A percentile compares a stretch with the other conserved stretches of the same genome.
Conservation (phyloP, 2,797 vertebrate genomes). For the Synanceia verrucosa region DNA sequence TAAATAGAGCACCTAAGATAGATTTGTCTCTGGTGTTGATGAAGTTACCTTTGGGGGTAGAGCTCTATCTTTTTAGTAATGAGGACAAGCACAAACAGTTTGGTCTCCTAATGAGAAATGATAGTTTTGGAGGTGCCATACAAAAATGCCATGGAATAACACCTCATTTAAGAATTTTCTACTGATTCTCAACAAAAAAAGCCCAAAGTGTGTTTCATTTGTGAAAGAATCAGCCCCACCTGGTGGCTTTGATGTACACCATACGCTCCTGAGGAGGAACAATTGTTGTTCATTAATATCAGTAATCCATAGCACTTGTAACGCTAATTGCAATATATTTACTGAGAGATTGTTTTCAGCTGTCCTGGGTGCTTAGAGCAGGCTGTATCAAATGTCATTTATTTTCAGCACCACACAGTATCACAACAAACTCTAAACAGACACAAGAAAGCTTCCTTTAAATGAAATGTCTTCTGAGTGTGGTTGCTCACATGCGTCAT, state of each 20-base stretch:
- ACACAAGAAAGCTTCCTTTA: slow-evolving; percentile 5
- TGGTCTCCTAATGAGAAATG: slow-evolving; percentile 81
- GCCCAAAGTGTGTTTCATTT: slow-evolving; percentile 40
- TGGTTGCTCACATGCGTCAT: not conserved
- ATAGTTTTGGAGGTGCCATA: slow-evolving; percentile 71
- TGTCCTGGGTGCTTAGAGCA: not conserved
- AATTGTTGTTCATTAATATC: slow-evolving; percentile 8
- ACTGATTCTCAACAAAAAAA: slow-evolving; percentile 35
- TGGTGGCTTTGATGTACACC: slow-evolving; percentile 77
- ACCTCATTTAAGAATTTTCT: slow-evolving; percentile 51
- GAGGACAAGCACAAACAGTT: slow-evolving; percentile 82
- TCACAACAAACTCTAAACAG: not conserved
- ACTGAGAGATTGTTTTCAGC: not conserved
- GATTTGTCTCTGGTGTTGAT: slow-evolving; percentile 83
- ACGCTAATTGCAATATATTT: not conserved
- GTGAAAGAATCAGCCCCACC: slow-evolving; percentile 80
- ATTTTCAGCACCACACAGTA: slow-evolving; percentile 10
- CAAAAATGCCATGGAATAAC: slow-evolving; percentile 60
- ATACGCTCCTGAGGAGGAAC: slow-evolving; percentile 6
- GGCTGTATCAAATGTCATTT: slow-evolving; percentile 1
- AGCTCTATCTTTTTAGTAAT: slow-evolving; percentile 84
- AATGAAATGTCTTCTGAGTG: slow-evolving; percentile 8
- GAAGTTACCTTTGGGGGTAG: slow-evolving; percentile 81
- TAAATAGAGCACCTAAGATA: slow-evolving; percentile 85
- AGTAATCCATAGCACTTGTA: slow-evolving; percentile 8